Base-by-base conservation (phyloP, 2,888 invertebrate species). In the Augochlorella aurata region DNA sequence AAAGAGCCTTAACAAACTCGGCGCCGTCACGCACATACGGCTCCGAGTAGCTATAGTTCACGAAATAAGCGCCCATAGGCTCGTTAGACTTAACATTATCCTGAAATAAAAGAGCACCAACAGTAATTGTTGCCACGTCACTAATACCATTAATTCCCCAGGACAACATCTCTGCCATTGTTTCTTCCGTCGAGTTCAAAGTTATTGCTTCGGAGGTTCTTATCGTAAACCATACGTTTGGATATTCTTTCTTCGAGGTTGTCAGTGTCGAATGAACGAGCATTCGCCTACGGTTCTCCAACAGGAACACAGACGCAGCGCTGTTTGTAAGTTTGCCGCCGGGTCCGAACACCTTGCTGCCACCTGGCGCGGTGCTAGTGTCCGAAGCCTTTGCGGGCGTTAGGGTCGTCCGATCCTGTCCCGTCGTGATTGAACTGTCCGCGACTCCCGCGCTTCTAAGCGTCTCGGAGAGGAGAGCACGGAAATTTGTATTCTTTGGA, bases 41-140 rank as follows among this genome's bases (percentile, higher is more conserved):
- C 83, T 81, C 76, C 70, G 90, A 90, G 92, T 90, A 91, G 86
- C 91, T 87, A 90, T 81, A 89, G 86, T 79, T 87, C 91, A 91
- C 91, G 91, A 90, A 91, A 90, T 91, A 92, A 92, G 87, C 87
- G 86, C 92, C 91, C 90, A 90, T 90, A 90, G 90, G 92, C 92
- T 91, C 90, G 89, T 92, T 91, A 90, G 87, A 93, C 91, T 92
- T 93, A 93, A 92, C 89, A 89, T 94, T 94, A 94, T 94, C 94
- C 94, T 94, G 94, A 94, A 93, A 93, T 93, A 93, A 94, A 94
- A 94, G 94, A 94, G 94, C 94, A 94, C 94, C 94, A 94, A 93
- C 94, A 93, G 93, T 94, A 92, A 91, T 93, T 93, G 93, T 93
- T 93, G 93, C 93, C 93, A 93, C 93, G 93, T 91, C 90, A 90